These are phyloP conservation scores for Tympanuchus pallidicinctus DNA, from an alignment of 2,113 vertebrate genomes.

Conservation along the genomic window DNA sequence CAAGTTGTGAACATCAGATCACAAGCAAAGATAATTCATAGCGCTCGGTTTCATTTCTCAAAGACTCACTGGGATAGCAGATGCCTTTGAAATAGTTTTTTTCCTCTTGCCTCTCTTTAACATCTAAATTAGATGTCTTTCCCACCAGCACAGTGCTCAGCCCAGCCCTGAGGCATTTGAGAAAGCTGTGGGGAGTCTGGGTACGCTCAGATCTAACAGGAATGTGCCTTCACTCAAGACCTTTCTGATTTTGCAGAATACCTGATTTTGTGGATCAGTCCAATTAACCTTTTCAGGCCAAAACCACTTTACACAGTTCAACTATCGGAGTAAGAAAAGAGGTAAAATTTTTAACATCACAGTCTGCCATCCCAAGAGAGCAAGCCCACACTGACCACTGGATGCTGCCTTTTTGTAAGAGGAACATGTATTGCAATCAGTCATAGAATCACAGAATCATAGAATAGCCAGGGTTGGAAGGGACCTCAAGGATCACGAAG, in stretches of 20 bases:
- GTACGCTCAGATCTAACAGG: background rate
- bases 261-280: background rate
- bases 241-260: background rate
- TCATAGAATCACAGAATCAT: too few species aligned
- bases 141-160: background rate
- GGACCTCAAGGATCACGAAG: too few species aligned
- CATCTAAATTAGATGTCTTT: background rate
- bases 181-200: background rate
- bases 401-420: fast-evolving
- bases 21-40: background rate
- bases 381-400: background rate
- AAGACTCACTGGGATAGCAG: background rate
- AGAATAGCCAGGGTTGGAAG: too few species aligned
- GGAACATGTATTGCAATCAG: fast-evolving
- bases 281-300: background rate
- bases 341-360: background rate
- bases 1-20: background rate
- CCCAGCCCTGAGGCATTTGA: fast-evolving
- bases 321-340: background rate
- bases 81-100: background rate
- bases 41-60: background rate
- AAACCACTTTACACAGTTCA: background rate
- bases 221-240: background rate
- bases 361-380: background rate
- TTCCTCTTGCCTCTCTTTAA: background rate